Conservation (phyloP, 2,113 vertebrate species). For the Mellivora capensis region DNA sequence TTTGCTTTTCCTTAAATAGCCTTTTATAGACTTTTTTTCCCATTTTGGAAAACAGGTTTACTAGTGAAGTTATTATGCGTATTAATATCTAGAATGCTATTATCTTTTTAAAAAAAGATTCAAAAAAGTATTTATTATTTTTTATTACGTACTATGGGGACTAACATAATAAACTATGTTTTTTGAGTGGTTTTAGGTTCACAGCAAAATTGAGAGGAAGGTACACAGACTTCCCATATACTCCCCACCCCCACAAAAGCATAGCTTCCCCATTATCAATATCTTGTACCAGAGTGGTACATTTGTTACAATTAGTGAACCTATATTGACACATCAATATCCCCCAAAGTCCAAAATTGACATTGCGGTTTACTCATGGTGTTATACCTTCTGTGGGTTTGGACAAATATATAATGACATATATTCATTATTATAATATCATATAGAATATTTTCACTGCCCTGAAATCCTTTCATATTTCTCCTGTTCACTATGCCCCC, state of each 20-base stretch:
- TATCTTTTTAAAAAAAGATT: constrained; percentile 6
- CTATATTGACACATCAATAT: not conserved
- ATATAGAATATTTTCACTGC: not conserved
- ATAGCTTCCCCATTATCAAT: not conserved
- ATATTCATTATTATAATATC: not conserved
- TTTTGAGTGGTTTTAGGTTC: not conserved
- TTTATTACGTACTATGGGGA: too few species aligned
- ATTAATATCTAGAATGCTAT: constrained; percentile 51
- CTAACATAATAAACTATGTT: not conserved
- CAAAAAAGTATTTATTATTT: too few species aligned
- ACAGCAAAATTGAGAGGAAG: not conserved
- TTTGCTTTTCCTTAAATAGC: constrained; percentile 13
- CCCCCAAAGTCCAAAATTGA: not conserved
- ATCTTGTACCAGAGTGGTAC: not conserved
- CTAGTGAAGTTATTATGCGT: constrained; percentile 61
- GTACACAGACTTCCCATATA: not conserved
- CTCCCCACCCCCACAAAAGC: not conserved
- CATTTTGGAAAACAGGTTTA: constrained; percentile 59
- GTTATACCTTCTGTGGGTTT: not conserved
- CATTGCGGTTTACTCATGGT: not conserved
- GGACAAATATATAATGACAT: not conserved
- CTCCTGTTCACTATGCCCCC: not conserved
- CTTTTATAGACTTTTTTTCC: constrained; percentile 3
- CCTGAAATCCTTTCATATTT: not conserved
- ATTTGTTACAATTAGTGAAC: not conserved